These are phyloP conservation scores for Rhingia rostrata DNA, from an alignment of 2,888 invertebrate genomes.

Conservation along the genomic window DNA sequence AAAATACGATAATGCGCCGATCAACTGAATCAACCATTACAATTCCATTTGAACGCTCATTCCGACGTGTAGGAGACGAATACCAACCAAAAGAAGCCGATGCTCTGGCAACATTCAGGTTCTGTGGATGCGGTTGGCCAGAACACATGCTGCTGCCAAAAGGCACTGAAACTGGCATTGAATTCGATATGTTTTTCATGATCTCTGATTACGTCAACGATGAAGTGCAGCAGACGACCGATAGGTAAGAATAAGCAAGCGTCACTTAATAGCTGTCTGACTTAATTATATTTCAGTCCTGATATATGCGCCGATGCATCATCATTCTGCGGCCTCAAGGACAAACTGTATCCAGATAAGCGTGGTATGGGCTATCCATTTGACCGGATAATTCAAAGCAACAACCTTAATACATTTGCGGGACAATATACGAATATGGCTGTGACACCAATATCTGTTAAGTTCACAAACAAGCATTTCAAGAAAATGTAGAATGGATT, in stretches of 20 bases:
- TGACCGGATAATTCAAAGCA: slow-evolving; percentile 81
- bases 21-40: slow-evolving; percentile 91
- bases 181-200: slow-evolving; percentile 90
- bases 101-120: slow-evolving; percentile 79
- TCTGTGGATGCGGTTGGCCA: slow-evolving; percentile 95
- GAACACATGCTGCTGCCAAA: slow-evolving; percentile 91
- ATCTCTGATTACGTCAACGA: slow-evolving; percentile 88
- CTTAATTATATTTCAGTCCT: slow-evolving; percentile 62
- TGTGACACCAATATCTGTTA: slow-evolving; percentile 86
- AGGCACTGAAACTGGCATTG: slow-evolving; percentile 87
- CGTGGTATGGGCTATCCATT: slow-evolving; percentile 87
- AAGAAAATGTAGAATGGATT: slow-evolving; percentile 2
- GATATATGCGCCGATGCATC: slow-evolving; percentile 86
- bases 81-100: slow-evolving; percentile 32
- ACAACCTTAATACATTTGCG: slow-evolving; percentile 86
- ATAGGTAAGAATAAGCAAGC: background rate
- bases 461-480: slow-evolving; percentile 81
- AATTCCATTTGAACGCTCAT: slow-evolving; percentile 92
- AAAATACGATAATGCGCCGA: slow-evolving; percentile 86
- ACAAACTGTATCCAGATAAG: slow-evolving; percentile 87
- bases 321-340: slow-evolving; percentile 88
- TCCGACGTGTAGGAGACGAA: slow-evolving; percentile 84
- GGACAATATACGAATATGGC: slow-evolving; percentile 88
- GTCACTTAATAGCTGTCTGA: background rate
- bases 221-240: slow-evolving; percentile 59